Percentiles rank a stretch among this genome's conserved stretches.
Evolutionary conservation across 2,888 invertebrate species (phyloP).

Genomic region (Ophion ventricosus): DNA sequence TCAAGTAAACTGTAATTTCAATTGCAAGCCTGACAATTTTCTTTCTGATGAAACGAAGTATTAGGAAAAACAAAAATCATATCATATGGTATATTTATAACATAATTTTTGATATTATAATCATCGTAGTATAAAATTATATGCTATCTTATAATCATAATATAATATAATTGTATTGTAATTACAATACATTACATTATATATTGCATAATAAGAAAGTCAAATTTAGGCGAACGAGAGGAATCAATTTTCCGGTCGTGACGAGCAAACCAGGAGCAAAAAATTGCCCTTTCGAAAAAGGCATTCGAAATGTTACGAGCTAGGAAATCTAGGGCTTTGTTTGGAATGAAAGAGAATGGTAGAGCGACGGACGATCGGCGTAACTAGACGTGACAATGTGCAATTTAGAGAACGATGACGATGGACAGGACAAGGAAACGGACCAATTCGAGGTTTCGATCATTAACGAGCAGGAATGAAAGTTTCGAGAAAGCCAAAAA

Average conservation of each 20-base stretch:
- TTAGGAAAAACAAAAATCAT: background rate
- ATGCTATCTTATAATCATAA: too few species aligned
- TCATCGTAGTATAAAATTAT: too few species aligned
- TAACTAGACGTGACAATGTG: slow-evolving; percentile 61
- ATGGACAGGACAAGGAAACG: slow-evolving; percentile 47
- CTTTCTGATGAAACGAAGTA: too few species aligned
- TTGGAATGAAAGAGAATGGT: background rate
- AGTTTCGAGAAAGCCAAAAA: slow-evolving; percentile 37
- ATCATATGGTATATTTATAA: too few species aligned
- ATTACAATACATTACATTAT: too few species aligned
- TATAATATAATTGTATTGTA: too few species aligned
- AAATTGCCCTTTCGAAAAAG: slow-evolving; percentile 3
- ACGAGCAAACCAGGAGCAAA: background rate
- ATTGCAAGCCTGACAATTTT: background rate
- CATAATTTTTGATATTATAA: too few species aligned
- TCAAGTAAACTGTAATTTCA: background rate
- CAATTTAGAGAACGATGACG: slow-evolving; percentile 58
- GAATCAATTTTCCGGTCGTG: slow-evolving; percentile 14
- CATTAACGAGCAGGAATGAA: slow-evolving; percentile 23
- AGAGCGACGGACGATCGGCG: slow-evolving; percentile 27
- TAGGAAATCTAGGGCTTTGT: background rate
- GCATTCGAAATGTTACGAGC: too few species aligned
- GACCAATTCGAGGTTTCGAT: slow-evolving; percentile 51
- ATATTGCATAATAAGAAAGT: background rate
- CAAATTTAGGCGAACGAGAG: background rate